Evolutionary conservation across 2,113 vertebrate genomes (phyloP), one percentile per base, ranked within the genome.

Genomic region (Falcunculus frontatus): DNA sequence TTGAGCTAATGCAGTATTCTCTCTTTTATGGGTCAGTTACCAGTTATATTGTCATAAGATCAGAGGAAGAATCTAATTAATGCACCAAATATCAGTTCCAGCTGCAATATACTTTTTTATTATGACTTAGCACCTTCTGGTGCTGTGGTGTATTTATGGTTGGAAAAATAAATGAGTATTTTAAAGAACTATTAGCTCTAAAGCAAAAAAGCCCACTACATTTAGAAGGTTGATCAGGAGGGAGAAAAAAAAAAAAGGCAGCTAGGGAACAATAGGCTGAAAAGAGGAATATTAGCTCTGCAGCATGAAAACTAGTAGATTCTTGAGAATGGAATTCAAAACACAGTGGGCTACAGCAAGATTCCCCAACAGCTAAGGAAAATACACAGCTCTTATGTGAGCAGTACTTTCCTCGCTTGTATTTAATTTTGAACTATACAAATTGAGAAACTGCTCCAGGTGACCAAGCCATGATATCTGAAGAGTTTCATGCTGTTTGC

Each of bases 61-160:
- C 68, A 67, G 46, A 88, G 89, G 72, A 96, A 92, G 72, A 39
- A 88, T 78, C 75, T 83, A 95, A 96, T 96, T 94, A 95, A 89
- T 65, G 37, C 75, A 88, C 26, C 6, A 8, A 87, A 25, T 77
- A 97, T 69, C 63, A 93, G 29, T 86, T 93, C 89, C 90, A 95
- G 84, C 44, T 94, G 78, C 29, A 88, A 81, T 30, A 60, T 41
- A 11, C 5, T 41, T 53, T 84, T 53, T 82, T 80, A 60, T 79
- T 91, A 56, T 87, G 78, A 87, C 55, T 87, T 93, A n/a, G 78
- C 78, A 75, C 84, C 87, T 93, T 93, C 52, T 86, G 29, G 33
- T 64, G 16, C 35, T 49, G 25, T 63, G 44, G 10, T 57, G 9
- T 64, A 79, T 90, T 89, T 92, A 83, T 15, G 11, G 17, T 8